phyloP scores from a whole-genome alignment of 2,888 invertebrate genomes.

The Cenopis cana region DNA sequence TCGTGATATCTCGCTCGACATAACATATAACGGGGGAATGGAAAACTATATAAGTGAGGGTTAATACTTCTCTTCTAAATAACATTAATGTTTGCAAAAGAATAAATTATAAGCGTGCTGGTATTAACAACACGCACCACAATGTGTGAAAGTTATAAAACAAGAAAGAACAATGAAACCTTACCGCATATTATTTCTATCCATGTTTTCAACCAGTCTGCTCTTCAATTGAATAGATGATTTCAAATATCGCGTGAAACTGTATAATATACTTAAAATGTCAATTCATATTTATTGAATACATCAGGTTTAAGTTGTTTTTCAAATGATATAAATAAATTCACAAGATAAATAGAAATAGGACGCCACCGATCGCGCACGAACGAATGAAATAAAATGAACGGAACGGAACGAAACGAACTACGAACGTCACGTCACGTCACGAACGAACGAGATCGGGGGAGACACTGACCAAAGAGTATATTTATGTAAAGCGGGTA shows the following conservation, averaged over 20 bases:
- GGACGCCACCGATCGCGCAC: slow-evolving; percentile 63
- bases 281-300: slow-evolving; percentile 67
- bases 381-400: slow-evolving; percentile 39
- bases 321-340: slow-evolving; percentile 62
- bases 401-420: too few species aligned
- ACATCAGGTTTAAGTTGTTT: slow-evolving; percentile 48
- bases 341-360: slow-evolving; percentile 65
- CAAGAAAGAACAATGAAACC: slow-evolving; percentile 64
- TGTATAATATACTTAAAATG: slow-evolving; percentile 53
- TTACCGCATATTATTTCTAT: slow-evolving; percentile 81
- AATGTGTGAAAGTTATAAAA: slow-evolving; percentile 56
- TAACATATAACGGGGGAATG: slow-evolving; percentile 31
- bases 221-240: slow-evolving; percentile 7
- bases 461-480: too few species aligned
- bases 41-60: not conserved
- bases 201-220: slow-evolving; percentile 65
- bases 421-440: slow-evolving; percentile 53
- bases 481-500: too few species aligned
- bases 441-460: slow-evolving; percentile 52
- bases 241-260: slow-evolving; percentile 42
- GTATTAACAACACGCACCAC: slow-evolving; percentile 46
- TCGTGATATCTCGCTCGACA: slow-evolving; percentile 37
- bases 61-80: not conserved
- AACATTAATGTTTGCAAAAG: not conserved
- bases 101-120: slow-evolving; percentile 37